These are phyloP conservation scores for Hipposideros larvatus DNA, from an alignment of 2,797 vertebrate species.

Conservation along the genomic window DNA sequence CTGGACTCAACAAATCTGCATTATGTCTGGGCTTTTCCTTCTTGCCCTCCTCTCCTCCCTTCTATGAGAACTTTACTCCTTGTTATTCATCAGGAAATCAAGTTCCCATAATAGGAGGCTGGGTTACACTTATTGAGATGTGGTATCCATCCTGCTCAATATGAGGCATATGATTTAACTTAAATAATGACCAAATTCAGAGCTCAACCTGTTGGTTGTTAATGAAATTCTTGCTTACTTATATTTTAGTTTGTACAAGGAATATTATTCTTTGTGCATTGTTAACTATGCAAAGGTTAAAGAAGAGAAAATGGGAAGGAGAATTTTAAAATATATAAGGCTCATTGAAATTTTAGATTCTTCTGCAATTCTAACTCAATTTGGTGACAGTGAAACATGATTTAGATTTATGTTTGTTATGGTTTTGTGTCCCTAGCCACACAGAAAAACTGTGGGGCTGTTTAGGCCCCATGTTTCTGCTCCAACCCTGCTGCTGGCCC, in stretches of 20 bases:
- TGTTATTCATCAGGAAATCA: background rate
- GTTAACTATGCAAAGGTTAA: slow-evolving; percentile 39
- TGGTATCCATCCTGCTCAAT: background rate
- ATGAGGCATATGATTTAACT: slow-evolving; percentile 19
- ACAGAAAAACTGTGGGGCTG: background rate
- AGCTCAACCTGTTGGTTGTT: background rate
- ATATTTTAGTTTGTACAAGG: slow-evolving; percentile 50
- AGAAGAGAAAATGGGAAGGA: slow-evolving; percentile 27
- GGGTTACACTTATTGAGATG: background rate
- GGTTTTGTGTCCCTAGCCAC: background rate
- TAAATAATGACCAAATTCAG: slow-evolving; percentile 2
- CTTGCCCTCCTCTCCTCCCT: background rate
- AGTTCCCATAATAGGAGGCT: background rate
- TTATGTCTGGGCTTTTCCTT: background rate
- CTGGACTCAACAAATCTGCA: background rate
- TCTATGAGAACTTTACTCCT: background rate
- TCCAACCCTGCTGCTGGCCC: fast-evolving
- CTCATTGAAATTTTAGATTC: slow-evolving; percentile 34
- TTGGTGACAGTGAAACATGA: background rate
- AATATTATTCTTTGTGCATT: slow-evolving; percentile 3
- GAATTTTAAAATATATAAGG: slow-evolving; percentile 30
- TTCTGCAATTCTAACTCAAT: background rate
- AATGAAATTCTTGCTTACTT: slow-evolving; percentile 40
- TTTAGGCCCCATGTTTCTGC: background rate
- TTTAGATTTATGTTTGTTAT: background rate